phyloP scores from a whole-genome alignment of 64 coral and sea anemone species.

The Dendrophyllia cribrosa region DNA sequence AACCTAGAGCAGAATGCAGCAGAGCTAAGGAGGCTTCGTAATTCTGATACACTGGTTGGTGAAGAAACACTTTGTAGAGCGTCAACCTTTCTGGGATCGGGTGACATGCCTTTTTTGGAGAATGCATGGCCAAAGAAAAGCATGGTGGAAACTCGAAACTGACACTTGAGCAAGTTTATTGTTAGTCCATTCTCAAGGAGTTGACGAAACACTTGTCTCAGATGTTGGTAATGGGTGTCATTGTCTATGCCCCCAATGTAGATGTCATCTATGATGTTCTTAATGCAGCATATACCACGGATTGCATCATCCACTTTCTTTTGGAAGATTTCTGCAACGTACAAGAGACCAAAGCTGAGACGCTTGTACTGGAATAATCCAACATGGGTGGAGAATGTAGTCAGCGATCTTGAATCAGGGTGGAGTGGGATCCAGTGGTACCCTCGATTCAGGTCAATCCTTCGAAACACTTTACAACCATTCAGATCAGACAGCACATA shows the following conservation, averaged over 20 bases:
- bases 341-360: conserved; percentile 26
- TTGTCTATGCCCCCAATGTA: conserved; percentile 29
- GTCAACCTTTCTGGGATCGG: conserved; percentile 69
- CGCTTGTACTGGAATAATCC: conserved; percentile 35
- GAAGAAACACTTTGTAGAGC: conserved; percentile 23
- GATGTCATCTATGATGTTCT: conserved; percentile 53
- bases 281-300: conserved; percentile 19
- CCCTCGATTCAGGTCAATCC: conserved; percentile 19
- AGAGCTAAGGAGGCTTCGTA: conserved; percentile 44
- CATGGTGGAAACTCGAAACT: conserved; percentile 62
- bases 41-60: conserved; percentile 32
- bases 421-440: conserved; percentile 56
- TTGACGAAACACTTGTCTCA: conserved; percentile 50
- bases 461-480: conserved; percentile 41
- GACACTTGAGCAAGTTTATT: conserved; percentile 56
- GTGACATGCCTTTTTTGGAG: conserved; percentile 71
- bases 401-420: conserved; percentile 35
- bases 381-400: conserved; percentile 52
- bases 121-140: conserved; percentile 71
- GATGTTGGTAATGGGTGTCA: conserved; percentile 26
- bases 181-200: conserved; percentile 54
- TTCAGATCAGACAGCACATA: conserved; percentile 50
- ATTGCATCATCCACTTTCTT: conserved; percentile 49
- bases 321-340: conserved; percentile 37
- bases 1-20: conserved; percentile 53